Evolutionary conservation across 2,113 vertebrate species (phyloP).

Genomic region (Murina feae): DNA sequence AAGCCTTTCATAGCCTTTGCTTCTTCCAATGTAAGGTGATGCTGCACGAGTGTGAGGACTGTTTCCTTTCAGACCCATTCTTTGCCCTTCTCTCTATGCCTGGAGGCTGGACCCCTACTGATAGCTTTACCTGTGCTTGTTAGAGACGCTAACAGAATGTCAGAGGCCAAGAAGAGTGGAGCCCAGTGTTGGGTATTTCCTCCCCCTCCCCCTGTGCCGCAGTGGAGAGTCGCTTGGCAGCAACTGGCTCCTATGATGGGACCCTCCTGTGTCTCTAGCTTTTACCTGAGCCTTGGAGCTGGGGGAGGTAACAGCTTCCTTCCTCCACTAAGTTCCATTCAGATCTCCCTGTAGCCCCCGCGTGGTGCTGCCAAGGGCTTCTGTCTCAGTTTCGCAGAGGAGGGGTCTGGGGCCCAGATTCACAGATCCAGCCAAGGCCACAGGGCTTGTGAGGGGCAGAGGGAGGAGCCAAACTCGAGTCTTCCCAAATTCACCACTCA

Average conservation of each 20-base stretch:
- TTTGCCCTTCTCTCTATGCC: background rate
- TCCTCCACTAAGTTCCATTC: background rate
- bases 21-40: fast-evolving
- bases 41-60: background rate
- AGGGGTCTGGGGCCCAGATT: background rate
- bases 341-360: background rate
- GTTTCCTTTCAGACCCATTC: background rate
- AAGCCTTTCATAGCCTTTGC: fast-evolving
- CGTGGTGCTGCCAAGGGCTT: background rate
- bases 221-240: background rate
- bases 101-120: background rate
- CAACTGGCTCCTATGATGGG: fast-evolving
- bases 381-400: background rate
- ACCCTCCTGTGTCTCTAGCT: background rate
- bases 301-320: background rate
- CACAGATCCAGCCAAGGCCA: background rate
- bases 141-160: background rate
- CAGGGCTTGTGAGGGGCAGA: background rate
- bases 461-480: background rate
- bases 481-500: background rate
- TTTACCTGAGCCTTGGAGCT: background rate
- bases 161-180: background rate
- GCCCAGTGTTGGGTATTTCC: background rate
- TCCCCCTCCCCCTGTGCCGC: background rate
- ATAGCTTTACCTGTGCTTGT: background rate